Percentiles rank a stretch among this genome's conserved stretches.
phyloP scores from a whole-genome alignment of 1,140 invertebrate genomes.

The Tetramorium parvispinum region DNA sequence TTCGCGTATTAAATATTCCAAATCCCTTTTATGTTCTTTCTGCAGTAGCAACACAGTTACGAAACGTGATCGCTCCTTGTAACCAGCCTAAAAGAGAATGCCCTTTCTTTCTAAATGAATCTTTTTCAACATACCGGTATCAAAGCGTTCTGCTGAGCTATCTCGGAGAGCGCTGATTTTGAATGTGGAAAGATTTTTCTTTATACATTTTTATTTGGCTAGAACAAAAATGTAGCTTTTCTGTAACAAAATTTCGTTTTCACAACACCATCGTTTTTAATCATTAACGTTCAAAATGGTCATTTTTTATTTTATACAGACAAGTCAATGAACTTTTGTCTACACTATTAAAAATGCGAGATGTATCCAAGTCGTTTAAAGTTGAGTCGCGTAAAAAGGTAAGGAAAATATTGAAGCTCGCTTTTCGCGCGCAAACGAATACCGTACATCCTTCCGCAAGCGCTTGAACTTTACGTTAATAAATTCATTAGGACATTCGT shows the following conservation, averaged over 20 bases:
- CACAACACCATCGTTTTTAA: not conserved
- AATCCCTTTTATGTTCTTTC: conserved; percentile 7
- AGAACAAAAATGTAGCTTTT: not conserved
- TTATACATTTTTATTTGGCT: conserved; percentile 4
- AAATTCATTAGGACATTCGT: conserved; percentile 60
- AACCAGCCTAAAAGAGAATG: not conserved
- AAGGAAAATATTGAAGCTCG: not conserved
- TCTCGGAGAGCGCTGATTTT: not conserved
- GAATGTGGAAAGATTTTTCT: conserved; percentile 39
- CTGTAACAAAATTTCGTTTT: not conserved
- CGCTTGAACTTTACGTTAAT: conserved; percentile 55
- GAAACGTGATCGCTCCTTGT: conserved; percentile 15
- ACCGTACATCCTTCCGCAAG: not conserved
- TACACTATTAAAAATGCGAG: not conserved
- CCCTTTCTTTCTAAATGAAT: conserved; percentile 10
- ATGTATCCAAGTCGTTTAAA: not conserved
- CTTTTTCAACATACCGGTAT: conserved; percentile 5
- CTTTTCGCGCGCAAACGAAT: not conserved
- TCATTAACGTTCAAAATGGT: not conserved
- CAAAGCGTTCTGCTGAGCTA: conserved; percentile 13
- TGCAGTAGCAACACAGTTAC: not conserved
- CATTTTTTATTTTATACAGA: not conserved
- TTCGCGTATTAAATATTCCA: not conserved
- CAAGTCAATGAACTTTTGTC: not conserved
- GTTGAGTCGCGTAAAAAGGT: not conserved